Evolutionary conservation across 2,888 invertebrate species (phyloP), one percentile per base, ranked within the genome.

Genomic region (Lepidocyrtoides sp.): DNA sequence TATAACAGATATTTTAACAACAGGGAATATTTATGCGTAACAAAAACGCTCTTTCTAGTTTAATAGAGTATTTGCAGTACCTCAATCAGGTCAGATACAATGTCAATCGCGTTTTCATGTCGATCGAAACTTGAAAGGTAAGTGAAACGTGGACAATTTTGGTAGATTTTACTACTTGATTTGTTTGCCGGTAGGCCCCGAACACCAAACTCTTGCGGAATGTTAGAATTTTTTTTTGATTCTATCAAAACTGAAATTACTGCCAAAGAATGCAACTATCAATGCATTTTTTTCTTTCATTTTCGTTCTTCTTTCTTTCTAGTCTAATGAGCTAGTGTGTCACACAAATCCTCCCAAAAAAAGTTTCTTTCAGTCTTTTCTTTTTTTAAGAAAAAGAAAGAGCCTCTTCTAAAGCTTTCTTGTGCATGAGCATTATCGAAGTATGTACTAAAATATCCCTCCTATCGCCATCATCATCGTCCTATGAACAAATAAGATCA

Each of bases 301-400:
- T 41, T 81, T 44, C 75, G 29, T 48, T 72, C 72, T 77, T 41
- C 23, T 57, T 89, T 20, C 79, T 93, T 93, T 93, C 93, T 93
- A 93, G 92, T 93, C 93, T 93, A 93, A 92, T 93, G 93, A 92
- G 93, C 93, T 93, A 92, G 89, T 93, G 88, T 93, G 93, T 93
- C 93, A 93, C 92, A 92, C 87, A 89, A 93, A 89, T 82, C 44
- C 63, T 82, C 85, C 72, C 85, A 44, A 79, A 84, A 60, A 7
- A 66, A n/a, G 41, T 36, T 3, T 69, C 69, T 17, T 5, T 54
- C 17, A 23, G 26, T 75, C 54, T 79, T 10, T 79, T 57, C 44
- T 44, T 23, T n/a, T 36, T 36, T 36, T 36, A 36, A 14, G 41
- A 48, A 44, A 48, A 32, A 32, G 29, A 1, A 66, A 75, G 48